These are phyloP conservation scores for Drosophila simulans DNA, from an alignment of 1,140 invertebrate genomes.

Conservation along the genomic window DNA sequence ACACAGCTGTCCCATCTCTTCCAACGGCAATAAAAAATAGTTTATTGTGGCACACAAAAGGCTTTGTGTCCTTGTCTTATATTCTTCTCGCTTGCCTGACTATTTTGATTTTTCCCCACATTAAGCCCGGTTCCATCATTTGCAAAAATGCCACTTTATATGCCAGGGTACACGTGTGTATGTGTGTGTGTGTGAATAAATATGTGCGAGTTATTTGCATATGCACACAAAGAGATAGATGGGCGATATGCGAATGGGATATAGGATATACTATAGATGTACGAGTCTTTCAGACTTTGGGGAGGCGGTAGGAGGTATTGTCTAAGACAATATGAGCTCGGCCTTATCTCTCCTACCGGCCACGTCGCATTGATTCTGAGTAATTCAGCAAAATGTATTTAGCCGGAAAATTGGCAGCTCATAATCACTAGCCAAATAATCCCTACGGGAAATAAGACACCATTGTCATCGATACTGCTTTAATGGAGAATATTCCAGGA, in stretches of 20 bases:
- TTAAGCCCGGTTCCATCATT: slow-evolving; percentile 44
- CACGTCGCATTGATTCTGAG: slow-evolving; percentile 23
- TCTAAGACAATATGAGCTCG: slow-evolving; percentile 36
- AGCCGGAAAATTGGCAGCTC: too few species aligned
- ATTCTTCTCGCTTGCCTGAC: slow-evolving; percentile 28
- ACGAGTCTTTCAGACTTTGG: too few species aligned
- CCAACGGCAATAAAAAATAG: slow-evolving; percentile 64
- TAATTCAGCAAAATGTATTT: background rate
- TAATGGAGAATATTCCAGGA: background rate
- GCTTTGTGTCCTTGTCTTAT: slow-evolving; percentile 46
- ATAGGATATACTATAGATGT: background rate
- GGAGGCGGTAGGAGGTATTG: background rate
- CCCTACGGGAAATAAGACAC: too few species aligned
- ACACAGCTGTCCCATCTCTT: slow-evolving; percentile 8
- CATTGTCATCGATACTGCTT: background rate
- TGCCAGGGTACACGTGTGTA: slow-evolving; percentile 12
- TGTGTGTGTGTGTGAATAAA: slow-evolving; percentile 31
- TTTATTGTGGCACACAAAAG: slow-evolving; percentile 60
- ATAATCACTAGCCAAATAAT: too few species aligned
- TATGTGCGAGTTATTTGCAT: slow-evolving; percentile 46
- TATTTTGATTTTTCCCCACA: slow-evolving; percentile 39
- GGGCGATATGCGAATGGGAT: slow-evolving; percentile 9
- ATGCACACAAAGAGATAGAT: slow-evolving; percentile 28
- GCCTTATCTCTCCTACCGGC: background rate
- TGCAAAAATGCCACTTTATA: slow-evolving; percentile 56